phyloP scores from a whole-genome alignment of 2,797 vertebrate genomes.

The Rhinophrynus dorsalis region DNA sequence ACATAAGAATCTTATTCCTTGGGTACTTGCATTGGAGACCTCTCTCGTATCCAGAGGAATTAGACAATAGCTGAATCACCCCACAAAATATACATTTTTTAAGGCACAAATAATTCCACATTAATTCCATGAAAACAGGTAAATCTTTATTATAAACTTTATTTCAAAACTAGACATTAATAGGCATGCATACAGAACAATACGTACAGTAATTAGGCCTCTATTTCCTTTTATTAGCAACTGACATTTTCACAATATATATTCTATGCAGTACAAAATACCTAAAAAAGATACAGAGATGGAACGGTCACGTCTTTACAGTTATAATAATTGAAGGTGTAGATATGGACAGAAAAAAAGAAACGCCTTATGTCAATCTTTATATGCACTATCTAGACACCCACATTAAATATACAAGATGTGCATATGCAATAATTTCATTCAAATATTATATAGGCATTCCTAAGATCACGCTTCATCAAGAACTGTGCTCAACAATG shows the following conservation, averaged over 20 bases:
- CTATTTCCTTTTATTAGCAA: constrained; percentile 79
- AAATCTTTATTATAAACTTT: constrained; percentile 76
- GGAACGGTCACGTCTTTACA: constrained; percentile 87
- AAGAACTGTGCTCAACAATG: background rate
- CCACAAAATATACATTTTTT: too few species aligned
- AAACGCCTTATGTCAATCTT: constrained; percentile 17
- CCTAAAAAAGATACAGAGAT: constrained; percentile 91
- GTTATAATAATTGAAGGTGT: constrained; percentile 90
- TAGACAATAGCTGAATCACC: too few species aligned
- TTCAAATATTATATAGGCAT: background rate
- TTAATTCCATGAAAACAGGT: too few species aligned
- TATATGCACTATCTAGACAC: constrained; percentile 2
- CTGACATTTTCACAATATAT: constrained; percentile 98
- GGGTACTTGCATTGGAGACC: too few species aligned
- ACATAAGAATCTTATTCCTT: too few species aligned
- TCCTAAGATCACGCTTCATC: background rate
- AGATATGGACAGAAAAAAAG: constrained; percentile 80
- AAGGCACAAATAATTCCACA: too few species aligned
- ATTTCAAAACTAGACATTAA: constrained; percentile 98
- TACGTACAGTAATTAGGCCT: constrained; percentile 90
- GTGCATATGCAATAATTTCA: background rate
- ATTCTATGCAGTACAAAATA: constrained; percentile 97
- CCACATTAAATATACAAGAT: constrained; percentile 1
- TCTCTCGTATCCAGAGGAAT: too few species aligned
- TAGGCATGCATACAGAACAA: constrained; percentile 97